Evolutionary conservation across 2,797 vertebrate species (phyloP).

Genomic region (Myotis findleyi): DNA sequence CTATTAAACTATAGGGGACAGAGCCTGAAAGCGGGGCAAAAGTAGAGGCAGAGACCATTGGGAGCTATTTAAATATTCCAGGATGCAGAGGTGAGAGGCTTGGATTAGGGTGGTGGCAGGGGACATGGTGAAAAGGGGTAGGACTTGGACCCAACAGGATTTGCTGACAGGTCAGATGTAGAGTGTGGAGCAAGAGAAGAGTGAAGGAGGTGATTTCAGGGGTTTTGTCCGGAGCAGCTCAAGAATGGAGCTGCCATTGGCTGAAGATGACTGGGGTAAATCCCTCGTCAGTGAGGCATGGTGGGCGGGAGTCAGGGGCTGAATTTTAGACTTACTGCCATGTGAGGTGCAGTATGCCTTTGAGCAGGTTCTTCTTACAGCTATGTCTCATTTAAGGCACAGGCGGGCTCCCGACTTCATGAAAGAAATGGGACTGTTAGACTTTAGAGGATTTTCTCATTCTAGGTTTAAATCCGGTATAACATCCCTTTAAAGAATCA

Average conservation of each 20-base stretch:
- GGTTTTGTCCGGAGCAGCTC: background rate
- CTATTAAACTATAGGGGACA: background rate
- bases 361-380: background rate
- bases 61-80: background rate
- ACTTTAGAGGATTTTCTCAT: slow-evolving; percentile 44
- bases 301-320: background rate
- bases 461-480: background rate
- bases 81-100: background rate
- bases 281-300: rapidly evolving
- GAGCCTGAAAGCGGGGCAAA: background rate
- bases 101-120: background rate
- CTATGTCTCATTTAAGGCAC: background rate
- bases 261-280: background rate
- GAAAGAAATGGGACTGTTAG: background rate
- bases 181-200: background rate
- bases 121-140: background rate
- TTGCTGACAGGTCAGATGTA: background rate
- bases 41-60: background rate
- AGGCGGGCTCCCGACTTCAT: background rate
- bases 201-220: background rate
- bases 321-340: background rate
- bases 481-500: slow-evolving; percentile 42
- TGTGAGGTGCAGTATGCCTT: background rate
- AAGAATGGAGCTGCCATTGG: rapidly evolving
- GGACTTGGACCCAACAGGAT: background rate